Evolutionary conservation across 2,797 vertebrate species (phyloP), one percentile per base, ranked within the genome.

Genomic region (Echeneis naucrates): DNA sequence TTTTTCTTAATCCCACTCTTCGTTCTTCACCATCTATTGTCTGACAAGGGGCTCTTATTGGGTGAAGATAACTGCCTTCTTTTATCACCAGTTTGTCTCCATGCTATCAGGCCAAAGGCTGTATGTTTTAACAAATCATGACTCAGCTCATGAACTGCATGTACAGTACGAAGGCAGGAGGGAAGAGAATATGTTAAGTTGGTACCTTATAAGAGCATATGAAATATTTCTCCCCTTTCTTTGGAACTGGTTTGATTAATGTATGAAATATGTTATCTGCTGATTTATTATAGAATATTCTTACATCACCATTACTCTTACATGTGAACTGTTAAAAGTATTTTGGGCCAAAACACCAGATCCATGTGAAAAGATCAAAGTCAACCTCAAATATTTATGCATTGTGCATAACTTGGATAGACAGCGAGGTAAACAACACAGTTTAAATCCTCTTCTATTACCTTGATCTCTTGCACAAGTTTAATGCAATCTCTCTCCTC

Each of bases 101-200:
- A 53, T 75, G 66, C 59, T 87, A 78, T 67, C 75, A 79, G 68
- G 82, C 72, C 82, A 71, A 5, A 23, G 13, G 48, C 73, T 82
- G 68, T 82, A 87, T 80, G 73, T 56, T 72, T 75, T 50, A 32
- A 77, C 64, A 83, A 85, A 83, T 83, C 74, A 76, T 79, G 83
- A 80, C 75, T 86, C 77, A 80, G 65, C 65, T 65, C 80, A 77
- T 83, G 57, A 81, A 75, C 65, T 80, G 48, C 30, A 64, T 70
- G 67, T 72, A 48, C n/a, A 57, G 57, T 58, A 53, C 72, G 66
- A 55, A 65, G 57, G 77, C 77, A 57, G 60, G 63, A 66, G 63
- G 26, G 11, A 50, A 61, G 32, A 44, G 48, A 52, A 16, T 63
- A 26, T 68, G 26, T 33, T 56, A 33, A 63, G 35, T 52, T 60